Evolutionary conservation across 23 tunicate species (phyloP), one percentile per base, ranked within the genome.

Genomic region (Phallusia fumigata): DNA sequence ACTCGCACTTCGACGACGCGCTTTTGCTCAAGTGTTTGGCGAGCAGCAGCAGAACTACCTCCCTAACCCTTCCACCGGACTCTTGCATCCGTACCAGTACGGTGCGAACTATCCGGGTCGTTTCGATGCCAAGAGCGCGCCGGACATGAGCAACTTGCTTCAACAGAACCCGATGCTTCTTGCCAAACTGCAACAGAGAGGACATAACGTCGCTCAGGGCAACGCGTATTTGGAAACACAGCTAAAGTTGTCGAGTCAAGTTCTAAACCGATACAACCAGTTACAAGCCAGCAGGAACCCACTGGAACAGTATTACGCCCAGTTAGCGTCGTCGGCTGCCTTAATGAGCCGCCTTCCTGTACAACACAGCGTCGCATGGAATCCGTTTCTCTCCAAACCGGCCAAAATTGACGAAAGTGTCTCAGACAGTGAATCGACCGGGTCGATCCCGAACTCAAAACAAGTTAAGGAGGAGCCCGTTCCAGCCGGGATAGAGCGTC

Each of bases 1-100:
- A 30, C 82, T 92, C 78, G 97, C 97, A 35, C 79, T 92, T 2
- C 84, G 97, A 51, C 84, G 97, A 64, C 91, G 97, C 30, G 90
- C 97, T 28, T 92, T 92, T 35, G 97, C 97, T 50, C 97, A 92
- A 84, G 91, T 87, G 13, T 92, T 92, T 47, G 88, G 96, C 52
- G 85, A 75, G 19, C 78, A 52, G 15, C 81, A 85, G 47, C 31
- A 35, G 16, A 44, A 77, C 32, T 49, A 49, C 3, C 51, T 75
- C 79, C n/a, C 35, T 10, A 52, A 32, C 31, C 22, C 69, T 45
- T 40, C 83, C 30, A 24, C 65, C 11, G 30, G 33, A 12, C 78
- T 85, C 65, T 5, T 58, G 13, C 69, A 58, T 24, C 75, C 74
- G 12, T 31, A 49, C 13, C 52, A 53, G 31, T n/a, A 75, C 34